These are phyloP conservation scores for Scaptomyza pallida DNA, from an alignment of 1,140 invertebrate genomes.

Conservation along the genomic window DNA sequence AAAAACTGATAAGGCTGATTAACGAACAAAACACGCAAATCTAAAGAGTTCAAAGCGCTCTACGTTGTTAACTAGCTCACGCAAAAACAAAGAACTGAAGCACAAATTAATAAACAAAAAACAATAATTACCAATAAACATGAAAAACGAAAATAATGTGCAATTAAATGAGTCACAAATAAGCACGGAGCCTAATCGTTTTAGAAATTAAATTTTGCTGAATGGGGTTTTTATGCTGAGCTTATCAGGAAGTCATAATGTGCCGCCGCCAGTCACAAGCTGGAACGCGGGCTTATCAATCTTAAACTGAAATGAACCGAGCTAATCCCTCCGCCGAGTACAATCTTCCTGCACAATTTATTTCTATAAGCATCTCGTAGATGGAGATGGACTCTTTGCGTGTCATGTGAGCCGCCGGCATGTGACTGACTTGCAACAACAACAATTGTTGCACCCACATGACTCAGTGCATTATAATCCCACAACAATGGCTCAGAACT, in stretches of 20 bases:
- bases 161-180: conserved; percentile 24
- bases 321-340: neutral
- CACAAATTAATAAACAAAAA: conserved; percentile 1
- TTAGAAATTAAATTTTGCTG: conserved; percentile 15
- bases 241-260: conserved; percentile 4
- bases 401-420: conserved; percentile 41
- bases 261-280: conserved; percentile 2
- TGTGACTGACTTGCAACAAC: conserved; percentile 29
- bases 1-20: conserved; percentile 30
- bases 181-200: conserved; percentile 1
- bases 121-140: conserved; percentile 9
- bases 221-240: neutral
- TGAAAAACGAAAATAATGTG: neutral
- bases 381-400: conserved; percentile 1
- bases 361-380: conserved; percentile 26
- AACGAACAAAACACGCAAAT: too few relatives aligned
- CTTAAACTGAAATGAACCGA: neutral
- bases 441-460: conserved; percentile 15
- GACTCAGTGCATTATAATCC: conserved; percentile 23
- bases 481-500: conserved; percentile 22
- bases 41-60: conserved; percentile 26
- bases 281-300: conserved; percentile 30
- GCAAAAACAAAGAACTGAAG: conserved; percentile 14
- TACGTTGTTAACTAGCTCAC: conserved; percentile 28
- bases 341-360: neutral